Evolutionary conservation across 2,888 invertebrate genomes (phyloP), one percentile per base, ranked within the genome.

Genomic region (Andricus quercusramuli): DNA sequence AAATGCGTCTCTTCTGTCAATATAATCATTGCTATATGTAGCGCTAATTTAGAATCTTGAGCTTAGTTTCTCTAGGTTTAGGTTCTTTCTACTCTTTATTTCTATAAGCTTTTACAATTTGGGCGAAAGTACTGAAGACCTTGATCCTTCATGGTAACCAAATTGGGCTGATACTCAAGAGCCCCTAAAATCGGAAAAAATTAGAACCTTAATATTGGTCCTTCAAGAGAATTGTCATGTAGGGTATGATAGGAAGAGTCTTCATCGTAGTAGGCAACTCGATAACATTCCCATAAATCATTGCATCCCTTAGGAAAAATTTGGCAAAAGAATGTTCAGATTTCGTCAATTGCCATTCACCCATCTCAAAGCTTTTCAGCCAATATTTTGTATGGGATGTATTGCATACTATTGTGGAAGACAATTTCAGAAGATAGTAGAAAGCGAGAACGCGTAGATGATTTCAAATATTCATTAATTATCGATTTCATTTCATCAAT

Each of bases 1-100:
- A 37, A 13, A 74, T 74, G 29, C 51, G 32, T 74, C 74, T 56
- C 32, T 74, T 74, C 56, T 74, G 70, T 74, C 74, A 56, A 74
- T 70, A 56, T 37, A 51, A 74, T 74, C 56, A 56, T 74, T 47
- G 51, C 20, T 56, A 56, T 25, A 44, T 44, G 25, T 68, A 68
- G 11, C 20, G 32, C 51, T 74, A 74, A 17, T 15, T 70, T 51
- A 70, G 29, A 32, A 74, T 25, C 51, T 74, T n/a, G 3, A 20
- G 32, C 51, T 56, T 74, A 74, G 56, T 56, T 74, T 29, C 20
- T 37, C 32, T n/a, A 56, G 32, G 29, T n/a, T 74, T 32, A 56
- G 32, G 29, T 6, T 74, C 25, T 74, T 56, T 56, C 56, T 74
- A 51, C 3, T 47, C 9, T 51, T 56, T 37, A n/a, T 74, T 74